Percentiles rank a stretch among this genome's conserved stretches.
Evolutionary conservation across 2,888 invertebrate genomes (phyloP).

Genomic region (Ommatoiulus sabulosus): DNA sequence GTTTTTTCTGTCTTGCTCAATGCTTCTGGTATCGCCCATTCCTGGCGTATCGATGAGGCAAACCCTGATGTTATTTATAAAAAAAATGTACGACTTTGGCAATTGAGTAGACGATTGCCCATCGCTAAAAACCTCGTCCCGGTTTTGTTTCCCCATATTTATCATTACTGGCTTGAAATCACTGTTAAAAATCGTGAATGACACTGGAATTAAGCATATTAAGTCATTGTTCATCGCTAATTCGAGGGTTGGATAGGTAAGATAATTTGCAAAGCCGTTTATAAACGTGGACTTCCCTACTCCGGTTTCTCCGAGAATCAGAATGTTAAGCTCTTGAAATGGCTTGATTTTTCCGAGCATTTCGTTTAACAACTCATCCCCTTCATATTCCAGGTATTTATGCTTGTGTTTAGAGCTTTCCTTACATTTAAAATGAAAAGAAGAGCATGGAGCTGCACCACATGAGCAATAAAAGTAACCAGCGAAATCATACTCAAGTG

Average conservation of each 20-base stretch:
- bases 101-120: conserved; percentile 53
- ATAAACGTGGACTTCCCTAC: conserved; percentile 59
- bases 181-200: conserved; percentile 51
- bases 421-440: background rate
- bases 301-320: conserved; percentile 57
- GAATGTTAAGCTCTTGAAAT: conserved; percentile 23
- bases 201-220: background rate
- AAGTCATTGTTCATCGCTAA: background rate
- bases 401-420: background rate
- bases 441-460: background rate
- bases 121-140: background rate
- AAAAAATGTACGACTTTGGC: conserved; percentile 51
- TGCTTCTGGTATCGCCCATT: conserved; percentile 62
- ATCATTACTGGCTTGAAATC: background rate
- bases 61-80: conserved; percentile 31
- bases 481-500: background rate
- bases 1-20: conserved; percentile 62
- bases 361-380: background rate
- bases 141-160: background rate
- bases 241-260: conserved; percentile 37
- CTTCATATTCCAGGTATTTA: background rate
- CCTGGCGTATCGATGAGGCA: conserved; percentile 63
- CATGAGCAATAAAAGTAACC: background rate
- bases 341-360: background rate
- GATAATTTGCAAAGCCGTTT: conserved; percentile 57